Evolutionary conservation across 2,797 vertebrate genomes (phyloP), one percentile per base, ranked within the genome.

Genomic region (Aplochiton taeniatus): DNA sequence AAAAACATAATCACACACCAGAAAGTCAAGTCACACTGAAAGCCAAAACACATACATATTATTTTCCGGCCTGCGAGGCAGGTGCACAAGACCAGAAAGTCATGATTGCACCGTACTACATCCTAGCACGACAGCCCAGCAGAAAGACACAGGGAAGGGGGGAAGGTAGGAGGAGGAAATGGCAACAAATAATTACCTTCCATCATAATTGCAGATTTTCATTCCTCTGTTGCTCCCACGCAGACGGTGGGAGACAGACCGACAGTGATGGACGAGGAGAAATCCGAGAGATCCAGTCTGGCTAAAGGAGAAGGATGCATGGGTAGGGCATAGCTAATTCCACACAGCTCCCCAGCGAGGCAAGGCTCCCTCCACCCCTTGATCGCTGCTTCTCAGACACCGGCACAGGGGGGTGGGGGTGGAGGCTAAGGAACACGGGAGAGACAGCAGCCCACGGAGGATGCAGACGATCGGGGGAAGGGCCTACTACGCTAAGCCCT

Each of bases 181-280:
- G 46, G 49, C 11, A 18, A 19, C 61, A 56, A 58, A 73, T 62
- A 1, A 65, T 80, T 89, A 93, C 92, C 92, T 93, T 93, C 91
- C 92, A 93, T 93, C 92, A 93, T 93, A 88, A 62, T 75, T 84
- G 86, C 91, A 87, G 90, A 88, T 91, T 91, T 85, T 92, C 92
- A 93, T 92, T 83, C 91, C 92, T 89, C 87, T 65, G 86, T 79
- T 65, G 81, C 72, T 83, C 41, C 56, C 61, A 42, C 74, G 47
- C 60, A 46, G 58, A 73, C 44, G 56, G 58, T 47, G 63, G 65
- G 72, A 63, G 69, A 72, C 59, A 56, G 53, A 42, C 58, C 52
- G 52, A 18, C 42, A 57, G 52, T 69, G 74, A 73, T 16, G 42
- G 44, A 18, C 55, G 6, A 8, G 46, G 60, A 79, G 55, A 72